Percentiles rank a stretch among this genome's conserved stretches.
Conservation (phyloP, 2,797 vertebrate genomes). For the Sphenodon punctatus region DNA sequence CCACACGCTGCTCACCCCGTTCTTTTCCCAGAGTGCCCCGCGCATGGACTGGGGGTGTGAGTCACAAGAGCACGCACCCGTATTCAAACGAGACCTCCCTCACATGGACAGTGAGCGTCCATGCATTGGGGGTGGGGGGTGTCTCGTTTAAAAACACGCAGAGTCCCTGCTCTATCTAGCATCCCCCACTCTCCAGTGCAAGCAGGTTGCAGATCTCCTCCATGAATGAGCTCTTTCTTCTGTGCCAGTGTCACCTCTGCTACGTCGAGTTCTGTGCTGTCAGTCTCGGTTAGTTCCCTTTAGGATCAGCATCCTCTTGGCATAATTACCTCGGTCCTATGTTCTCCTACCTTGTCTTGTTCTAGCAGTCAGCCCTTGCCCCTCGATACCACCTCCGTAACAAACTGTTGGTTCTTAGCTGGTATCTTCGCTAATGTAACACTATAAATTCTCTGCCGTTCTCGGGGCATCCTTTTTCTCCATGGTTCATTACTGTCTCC, state of each 20-base stretch:
- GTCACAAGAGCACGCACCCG: too few relatives aligned
- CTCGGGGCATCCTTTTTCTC: background rate
- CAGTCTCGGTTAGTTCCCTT: background rate
- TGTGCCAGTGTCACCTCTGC: background rate
- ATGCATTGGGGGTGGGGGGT: too few relatives aligned
- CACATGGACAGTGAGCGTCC: too few relatives aligned
- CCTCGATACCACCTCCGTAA: background rate
- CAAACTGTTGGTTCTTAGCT: background rate
- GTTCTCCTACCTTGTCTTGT: slow-evolving; percentile 20
- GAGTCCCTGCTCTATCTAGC: too few relatives aligned
- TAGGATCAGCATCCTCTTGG: background rate
- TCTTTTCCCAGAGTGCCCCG: too few relatives aligned
- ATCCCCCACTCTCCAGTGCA: too few relatives aligned
- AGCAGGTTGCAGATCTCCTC: background rate
- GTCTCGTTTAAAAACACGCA: too few relatives aligned
- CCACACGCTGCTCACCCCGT: too few relatives aligned
- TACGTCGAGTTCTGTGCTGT: background rate
- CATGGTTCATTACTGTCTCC: background rate
- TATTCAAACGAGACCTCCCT: too few relatives aligned
- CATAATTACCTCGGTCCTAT: background rate
- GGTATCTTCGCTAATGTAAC: slow-evolving; percentile 16
- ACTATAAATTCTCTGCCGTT: background rate
- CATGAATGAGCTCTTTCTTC: background rate
- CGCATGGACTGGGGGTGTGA: too few relatives aligned
- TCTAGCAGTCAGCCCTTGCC: background rate